These are phyloP conservation scores for Peromyscus maniculatus DNA, from an alignment of 2,113 vertebrate species.

Conservation along the genomic window DNA sequence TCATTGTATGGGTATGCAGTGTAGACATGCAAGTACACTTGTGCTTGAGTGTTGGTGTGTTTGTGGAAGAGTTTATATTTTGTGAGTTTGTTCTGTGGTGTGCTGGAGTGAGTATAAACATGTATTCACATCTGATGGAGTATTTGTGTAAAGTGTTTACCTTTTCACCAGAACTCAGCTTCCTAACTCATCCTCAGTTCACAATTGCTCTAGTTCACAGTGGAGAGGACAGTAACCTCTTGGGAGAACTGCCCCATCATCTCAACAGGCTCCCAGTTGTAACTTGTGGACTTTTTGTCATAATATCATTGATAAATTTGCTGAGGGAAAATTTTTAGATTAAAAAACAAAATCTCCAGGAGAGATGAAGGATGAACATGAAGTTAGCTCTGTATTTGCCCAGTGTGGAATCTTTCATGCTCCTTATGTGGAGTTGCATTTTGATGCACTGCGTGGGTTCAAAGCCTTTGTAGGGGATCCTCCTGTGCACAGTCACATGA, in stretches of 20 bases:
- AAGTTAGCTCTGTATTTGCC: background rate
- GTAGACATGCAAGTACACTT: background rate
- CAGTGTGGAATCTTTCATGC: background rate
- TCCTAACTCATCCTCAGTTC: background rate
- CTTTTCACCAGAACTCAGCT: background rate
- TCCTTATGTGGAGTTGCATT: background rate
- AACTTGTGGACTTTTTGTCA: background rate
- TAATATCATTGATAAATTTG: background rate
- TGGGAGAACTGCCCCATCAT: background rate
- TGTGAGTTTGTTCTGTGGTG: background rate
- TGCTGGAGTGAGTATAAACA: accelerated
- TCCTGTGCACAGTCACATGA: background rate
- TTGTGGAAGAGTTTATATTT: background rate
- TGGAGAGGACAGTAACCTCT: background rate
- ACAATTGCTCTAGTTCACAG: background rate
- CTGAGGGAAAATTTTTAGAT: background rate
- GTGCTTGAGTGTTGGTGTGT: background rate
- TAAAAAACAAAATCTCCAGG: background rate
- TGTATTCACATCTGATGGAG: background rate
- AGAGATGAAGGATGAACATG: background rate
- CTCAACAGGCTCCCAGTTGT: background rate
- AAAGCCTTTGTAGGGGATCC: background rate
- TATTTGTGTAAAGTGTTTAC: background rate
- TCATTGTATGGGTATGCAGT: background rate
- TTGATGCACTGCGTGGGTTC: accelerated